Conservation (phyloP, 2,113 vertebrate genomes). For the Garra rufa region DNA sequence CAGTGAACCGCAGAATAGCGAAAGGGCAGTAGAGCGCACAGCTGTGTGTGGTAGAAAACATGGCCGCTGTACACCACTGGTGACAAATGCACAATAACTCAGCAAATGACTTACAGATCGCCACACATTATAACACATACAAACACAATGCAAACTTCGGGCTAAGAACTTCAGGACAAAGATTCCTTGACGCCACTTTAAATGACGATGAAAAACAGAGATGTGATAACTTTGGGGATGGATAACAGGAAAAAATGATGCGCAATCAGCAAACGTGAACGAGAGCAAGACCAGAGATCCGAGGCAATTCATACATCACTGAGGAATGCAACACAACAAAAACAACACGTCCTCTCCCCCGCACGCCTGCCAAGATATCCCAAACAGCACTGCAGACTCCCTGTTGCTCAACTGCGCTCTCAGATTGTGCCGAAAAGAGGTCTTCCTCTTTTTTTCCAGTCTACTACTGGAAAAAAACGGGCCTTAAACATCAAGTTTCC, state of each 20-base stretch:
- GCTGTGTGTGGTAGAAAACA: conserved; percentile 22
- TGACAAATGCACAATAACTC: neutral
- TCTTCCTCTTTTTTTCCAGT: conserved; percentile 20
- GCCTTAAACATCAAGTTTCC: neutral
- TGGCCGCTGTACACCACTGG: neutral
- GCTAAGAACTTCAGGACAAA: neutral
- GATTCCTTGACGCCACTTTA: neutral
- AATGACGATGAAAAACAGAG: neutral
- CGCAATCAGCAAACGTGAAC: neutral
- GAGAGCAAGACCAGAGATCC: conserved; percentile 44
- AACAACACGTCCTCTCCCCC: conserved; percentile 70
- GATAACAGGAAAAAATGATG: neutral
- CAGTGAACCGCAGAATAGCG: conserved; percentile 7
- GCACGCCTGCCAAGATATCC: conserved; percentile 58
- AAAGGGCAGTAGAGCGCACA: conserved; percentile 1
- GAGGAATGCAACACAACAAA: conserved; percentile 71
- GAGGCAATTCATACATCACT: conserved; percentile 62
- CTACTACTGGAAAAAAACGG: neutral
- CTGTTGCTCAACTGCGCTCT: conserved; percentile 44
- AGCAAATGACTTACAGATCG: neutral
- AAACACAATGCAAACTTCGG: neutral
- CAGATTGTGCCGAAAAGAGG: conserved; percentile 35
- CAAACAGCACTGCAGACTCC: conserved; percentile 31
- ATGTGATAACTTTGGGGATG: neutral
- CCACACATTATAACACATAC: neutral